Base-by-base conservation (phyloP, 2,888 invertebrate genomes). In the Syritta pipiens region DNA sequence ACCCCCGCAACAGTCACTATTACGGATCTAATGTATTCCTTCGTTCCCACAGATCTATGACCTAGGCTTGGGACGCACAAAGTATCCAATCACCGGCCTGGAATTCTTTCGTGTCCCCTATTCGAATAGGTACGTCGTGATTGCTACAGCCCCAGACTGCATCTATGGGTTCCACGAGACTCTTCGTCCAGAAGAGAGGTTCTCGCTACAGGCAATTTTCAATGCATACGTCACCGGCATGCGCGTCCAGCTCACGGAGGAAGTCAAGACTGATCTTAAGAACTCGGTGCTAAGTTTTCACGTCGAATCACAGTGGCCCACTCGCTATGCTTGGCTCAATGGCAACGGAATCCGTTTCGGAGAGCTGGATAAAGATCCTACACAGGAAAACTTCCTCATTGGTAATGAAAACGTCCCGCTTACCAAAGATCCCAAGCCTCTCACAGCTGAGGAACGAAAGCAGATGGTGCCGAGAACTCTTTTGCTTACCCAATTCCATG, bases 401-500 rank as follows among this genome's bases (percentile, higher is more conserved):
- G 76, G 32, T 49, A 81, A 82, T 65, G 81, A 81, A 53, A 74
- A 37, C 10, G 46, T 81, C 14, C 76, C 55, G 0, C 57, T 79
- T 42, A 42, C 57, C 0, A 17, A 83, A 74, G 81, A 84, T 0
- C 68, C 83, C 4, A 85, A 83, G 22, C 83, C 85, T 69, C 75
- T 86, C 30, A 84, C 87, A 0, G 84, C 83, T 7, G 88, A 86
- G 35, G 85, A 86, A 53, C 85, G 88, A 1, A 84, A 86, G 3
- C 86, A 87, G 2, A 84, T 84, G 63, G 89, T 91, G 0, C 95
- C 97, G 0, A 89, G 94, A 32, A 92, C 94, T 0, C 94, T 97
- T 84, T 93, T 95, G 1, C 89, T 97, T 55, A 97, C 97, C 0
- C 95, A 97, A 88, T 98, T 97, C 89, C 98, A 98, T 88, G 93